Evolutionary conservation across 2,797 vertebrate species (phyloP), one percentile per base, ranked within the genome.

Genomic region (Epinephelus malabaricus): DNA sequence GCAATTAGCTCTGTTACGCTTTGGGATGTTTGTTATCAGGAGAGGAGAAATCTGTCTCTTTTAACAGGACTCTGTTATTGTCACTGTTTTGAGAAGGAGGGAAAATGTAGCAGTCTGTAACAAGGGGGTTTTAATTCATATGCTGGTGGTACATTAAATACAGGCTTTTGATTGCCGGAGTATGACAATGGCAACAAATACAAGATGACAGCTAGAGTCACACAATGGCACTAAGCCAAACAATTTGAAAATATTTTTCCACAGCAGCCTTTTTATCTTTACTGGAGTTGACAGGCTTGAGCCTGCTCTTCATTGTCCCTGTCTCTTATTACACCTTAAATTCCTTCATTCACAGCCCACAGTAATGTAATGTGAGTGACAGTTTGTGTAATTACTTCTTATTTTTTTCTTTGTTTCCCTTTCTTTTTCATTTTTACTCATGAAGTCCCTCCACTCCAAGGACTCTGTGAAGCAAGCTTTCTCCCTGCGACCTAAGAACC

Each of bases 401-500:
- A 34, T 34, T 47, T 79, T 85, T 82, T 72, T 43, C 46, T 77
- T 75, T 76, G 55, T 79, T 78, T 82, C 21, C 55, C 45, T 53
- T 82, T 46, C 69, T 67, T 83, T 81, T 58, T 49, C 50, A 46
- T 83, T 81, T 86, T 82, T 75, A 43, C 87, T 77, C 56, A 51
- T 61, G 51, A 85, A 94, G 90, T 70, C 86, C 43, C 68, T 94
- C 43, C 93, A 93, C 94, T 90, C 93, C 87, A 93, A 96, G 95
- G 96, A 97, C 90, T 94, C 95, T 54, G 94, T 94, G 86, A 97
- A 96, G 87, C 95, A 94, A 89, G 88, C 94, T 86, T 96, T 96
- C 90, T 92, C 96, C 89, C 85, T 91, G 75, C 96, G 92, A 85
- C 91, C 95, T 78, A 96, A 95, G 92, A 97, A 95, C 88, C 94